A percentile compares a stretch with the other conserved stretches of the same genome.
Conservation (phyloP, 2,888 invertebrate genomes). For the Xanthia togata region DNA sequence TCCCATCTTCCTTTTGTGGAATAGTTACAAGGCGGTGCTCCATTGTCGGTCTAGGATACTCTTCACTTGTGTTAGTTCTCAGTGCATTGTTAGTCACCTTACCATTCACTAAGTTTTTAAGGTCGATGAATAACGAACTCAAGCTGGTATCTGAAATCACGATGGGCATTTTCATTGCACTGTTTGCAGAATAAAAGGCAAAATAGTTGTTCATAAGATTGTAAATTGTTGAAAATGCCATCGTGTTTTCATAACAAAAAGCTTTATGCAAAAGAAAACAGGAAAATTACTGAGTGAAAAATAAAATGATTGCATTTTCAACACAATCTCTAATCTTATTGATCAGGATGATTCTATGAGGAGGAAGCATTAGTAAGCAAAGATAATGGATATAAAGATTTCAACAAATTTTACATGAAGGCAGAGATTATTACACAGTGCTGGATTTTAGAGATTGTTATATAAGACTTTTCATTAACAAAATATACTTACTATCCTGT, state of each 20-base stretch:
- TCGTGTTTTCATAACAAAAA: conserved; percentile 88
- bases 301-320: conserved; percentile 89
- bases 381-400: conserved; percentile 51
- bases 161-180: conserved; percentile 89
- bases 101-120: conserved; percentile 89
- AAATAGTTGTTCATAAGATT: conserved; percentile 69
- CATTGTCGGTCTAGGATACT: conserved; percentile 77
- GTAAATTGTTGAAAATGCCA: conserved; percentile 89
- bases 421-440: conserved; percentile 44
- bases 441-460: conserved; percentile 52
- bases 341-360: conserved; percentile 64
- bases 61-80: conserved; percentile 80
- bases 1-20: conserved; percentile 90
- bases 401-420: conserved; percentile 11
- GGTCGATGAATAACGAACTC: conserved; percentile 88
- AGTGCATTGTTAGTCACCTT: conserved; percentile 83
- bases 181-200: conserved; percentile 65
- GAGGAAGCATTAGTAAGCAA: conserved; percentile 75
- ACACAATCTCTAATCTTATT: conserved; percentile 84
- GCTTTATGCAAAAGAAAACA: conserved; percentile 84
- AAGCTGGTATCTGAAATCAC: conserved; percentile 90
- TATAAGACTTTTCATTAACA: conserved; percentile 22
- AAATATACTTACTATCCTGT: conserved; percentile 86
- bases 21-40: conserved; percentile 88
- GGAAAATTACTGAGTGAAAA: conserved; percentile 79